Conservation (phyloP, 2,888 invertebrate genomes). For the Herminia tarsipennalis region DNA sequence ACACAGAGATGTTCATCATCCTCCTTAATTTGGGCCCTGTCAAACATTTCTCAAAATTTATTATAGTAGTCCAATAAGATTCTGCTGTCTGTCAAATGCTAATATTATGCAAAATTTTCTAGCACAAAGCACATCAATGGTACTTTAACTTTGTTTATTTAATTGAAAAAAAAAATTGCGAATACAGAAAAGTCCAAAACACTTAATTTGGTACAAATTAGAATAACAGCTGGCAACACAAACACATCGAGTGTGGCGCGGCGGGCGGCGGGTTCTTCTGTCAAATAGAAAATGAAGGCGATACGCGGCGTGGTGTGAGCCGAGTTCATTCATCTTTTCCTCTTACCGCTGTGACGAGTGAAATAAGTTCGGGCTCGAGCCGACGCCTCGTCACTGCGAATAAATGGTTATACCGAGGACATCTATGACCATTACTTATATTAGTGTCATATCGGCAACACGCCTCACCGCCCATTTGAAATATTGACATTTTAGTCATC, state of each 20-base stretch:
- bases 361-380: conserved; percentile 57
- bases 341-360: conserved; percentile 60
- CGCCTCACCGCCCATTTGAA: conserved; percentile 61
- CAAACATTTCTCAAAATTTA: no score
- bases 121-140: no score
- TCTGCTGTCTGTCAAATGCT: no score
- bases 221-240: conserved; percentile 21
- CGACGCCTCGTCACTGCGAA: conserved; percentile 70
- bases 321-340: conserved; percentile 67
- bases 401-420: conserved; percentile 71
- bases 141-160: no score
- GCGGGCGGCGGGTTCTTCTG: conserved; percentile 31
- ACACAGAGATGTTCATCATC: no score
- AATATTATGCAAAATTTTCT: no score
- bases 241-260: conserved; percentile 15
- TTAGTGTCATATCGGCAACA: conserved; percentile 62
- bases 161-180: not conserved
- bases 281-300: conserved; percentile 55
- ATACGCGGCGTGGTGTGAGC: conserved; percentile 56
- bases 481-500: conserved; percentile 75
- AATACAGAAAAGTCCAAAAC: no score
- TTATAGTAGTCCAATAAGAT: no score
- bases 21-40: no score
- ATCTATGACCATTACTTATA: conserved; percentile 67
- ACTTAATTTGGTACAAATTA: not conserved